Base-by-base conservation (phyloP, 2,113 vertebrate genomes). In the Sceloporus undulatus region DNA sequence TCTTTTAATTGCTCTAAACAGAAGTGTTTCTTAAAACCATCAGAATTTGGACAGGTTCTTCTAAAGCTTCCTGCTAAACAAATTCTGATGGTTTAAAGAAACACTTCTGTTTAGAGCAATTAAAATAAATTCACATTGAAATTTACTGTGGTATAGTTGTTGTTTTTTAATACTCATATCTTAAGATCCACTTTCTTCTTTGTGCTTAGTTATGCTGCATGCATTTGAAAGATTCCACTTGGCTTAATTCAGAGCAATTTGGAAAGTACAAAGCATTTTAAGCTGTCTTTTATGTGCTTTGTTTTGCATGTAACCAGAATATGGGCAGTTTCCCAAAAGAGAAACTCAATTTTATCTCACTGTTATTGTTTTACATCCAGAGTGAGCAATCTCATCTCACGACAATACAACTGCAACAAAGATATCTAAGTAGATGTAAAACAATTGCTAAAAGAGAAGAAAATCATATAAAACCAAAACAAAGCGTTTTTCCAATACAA, bases 351-450 rank as follows among this genome's bases (percentile, higher is more conserved):
- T 95, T 94, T 92, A 91, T 94, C 90, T 92, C 54, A 40, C 25
- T 90, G 52, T 93, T 94, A 93, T 84, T 94, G 81, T 94, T 92
- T 93, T 93, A 65, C 87, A 93, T 93, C 85, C 93, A 89, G 68
- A 93, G 74, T 10, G 16, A 89, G 76, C 84, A 95, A 93, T 95
- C 91, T 94, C 87, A 93, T 94, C 90, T 95, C 90, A 95, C 95
- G 87, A 96, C 71, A 80, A 87, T 90, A 96, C 85, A 94, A 95
- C 84, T 92, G 91, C 81, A 92, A 92, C 78, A 94, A 93, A 96
- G 94, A 94, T 89, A 94, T 82, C 93, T 94, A 96, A 96, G 91
- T 94, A 90, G 87, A 94, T 96, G 93, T 95, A 95, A 96, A 91
- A 92, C 91, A 89, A 91, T 89, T 94, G 91, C 89, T 90, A 84